A percentile compares a stretch with the other conserved stretches of the same genome.
Conservation (phyloP, 2,888 invertebrate species). For the Syrphus vitripennis region DNA sequence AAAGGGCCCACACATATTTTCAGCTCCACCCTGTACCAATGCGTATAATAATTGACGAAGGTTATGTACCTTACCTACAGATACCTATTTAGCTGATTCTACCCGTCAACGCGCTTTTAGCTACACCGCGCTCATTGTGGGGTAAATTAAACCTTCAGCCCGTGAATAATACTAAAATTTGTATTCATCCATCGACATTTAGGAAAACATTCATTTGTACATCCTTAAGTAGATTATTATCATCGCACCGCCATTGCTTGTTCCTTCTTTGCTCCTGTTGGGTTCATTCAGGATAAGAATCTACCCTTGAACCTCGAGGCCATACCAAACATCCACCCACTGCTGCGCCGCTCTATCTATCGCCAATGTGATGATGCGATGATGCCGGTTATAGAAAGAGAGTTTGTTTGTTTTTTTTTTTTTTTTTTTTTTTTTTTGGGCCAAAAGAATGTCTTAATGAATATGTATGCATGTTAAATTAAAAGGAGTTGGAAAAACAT, state of each 20-base stretch:
- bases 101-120: conserved; percentile 24
- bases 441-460: conserved; percentile 1
- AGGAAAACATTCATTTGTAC: conserved; percentile 62
- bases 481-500: conserved; percentile 43
- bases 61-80: neutral
- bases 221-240: conserved; percentile 60
- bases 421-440: neutral
- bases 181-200: conserved; percentile 64
- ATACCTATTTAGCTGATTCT: neutral
- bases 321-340: neutral
- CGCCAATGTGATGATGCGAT: conserved; percentile 3
- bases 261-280: neutral
- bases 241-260: conserved; percentile 44
- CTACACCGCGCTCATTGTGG: neutral
- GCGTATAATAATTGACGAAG: neutral
- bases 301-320: conserved; percentile 13
- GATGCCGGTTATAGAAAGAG: neutral
- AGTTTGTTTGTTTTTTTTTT: conserved; percentile 7
- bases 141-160: conserved; percentile 35
- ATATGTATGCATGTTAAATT: conserved; percentile 29
- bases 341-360: neutral
- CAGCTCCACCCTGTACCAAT: neutral
- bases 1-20: neutral
- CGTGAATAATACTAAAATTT: conserved; percentile 60
- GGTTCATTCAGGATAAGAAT: conserved; percentile 32